Conservation (phyloP, 35 echinoderm and acorn worm genomes). For the Anneissia japonica region DNA sequence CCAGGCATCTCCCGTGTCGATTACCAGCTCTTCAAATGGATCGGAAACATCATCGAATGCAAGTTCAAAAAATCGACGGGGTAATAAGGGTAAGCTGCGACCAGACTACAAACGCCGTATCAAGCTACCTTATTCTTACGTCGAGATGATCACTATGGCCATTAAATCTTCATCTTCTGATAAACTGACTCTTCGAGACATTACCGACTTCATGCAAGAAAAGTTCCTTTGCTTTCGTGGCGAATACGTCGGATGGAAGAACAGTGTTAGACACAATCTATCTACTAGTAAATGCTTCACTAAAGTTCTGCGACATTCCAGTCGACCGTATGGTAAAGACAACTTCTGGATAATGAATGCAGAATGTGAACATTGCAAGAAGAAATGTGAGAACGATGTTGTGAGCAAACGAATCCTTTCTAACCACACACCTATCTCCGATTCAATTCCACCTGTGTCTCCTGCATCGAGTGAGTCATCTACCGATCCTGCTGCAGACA, state of each 20-base stretch:
- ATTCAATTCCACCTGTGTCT: too few relatives aligned
- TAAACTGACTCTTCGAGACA: constrained; percentile 68
- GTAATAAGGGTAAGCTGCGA: constrained; percentile 2
- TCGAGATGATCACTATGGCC: constrained; percentile 78
- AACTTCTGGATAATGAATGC: constrained; percentile 50
- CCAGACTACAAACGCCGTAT: constrained; percentile 42
- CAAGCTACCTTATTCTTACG: constrained; percentile 66
- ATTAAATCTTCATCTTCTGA: constrained; percentile 55
- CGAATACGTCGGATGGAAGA: constrained; percentile 49
- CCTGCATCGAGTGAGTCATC: neutral
- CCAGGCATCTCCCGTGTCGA: neutral
- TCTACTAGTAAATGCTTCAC: constrained; percentile 29
- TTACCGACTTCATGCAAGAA: constrained; percentile 38
- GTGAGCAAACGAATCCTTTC: neutral
- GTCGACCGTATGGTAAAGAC: constrained; percentile 37
- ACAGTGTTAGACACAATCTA: constrained; percentile 50
- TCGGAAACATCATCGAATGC: neutral
- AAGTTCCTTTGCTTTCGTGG: constrained; percentile 56
- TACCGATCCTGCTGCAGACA: neutral
- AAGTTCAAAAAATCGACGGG: neutral
- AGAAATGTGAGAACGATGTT: neutral
- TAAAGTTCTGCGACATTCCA: constrained; percentile 33
- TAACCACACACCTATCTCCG: too few relatives aligned
- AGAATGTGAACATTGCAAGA: neutral
- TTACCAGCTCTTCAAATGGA: neutral